These are phyloP conservation scores for Ooceraea biroi DNA, from an alignment of 1,140 invertebrate species.

Conservation along the genomic window DNA sequence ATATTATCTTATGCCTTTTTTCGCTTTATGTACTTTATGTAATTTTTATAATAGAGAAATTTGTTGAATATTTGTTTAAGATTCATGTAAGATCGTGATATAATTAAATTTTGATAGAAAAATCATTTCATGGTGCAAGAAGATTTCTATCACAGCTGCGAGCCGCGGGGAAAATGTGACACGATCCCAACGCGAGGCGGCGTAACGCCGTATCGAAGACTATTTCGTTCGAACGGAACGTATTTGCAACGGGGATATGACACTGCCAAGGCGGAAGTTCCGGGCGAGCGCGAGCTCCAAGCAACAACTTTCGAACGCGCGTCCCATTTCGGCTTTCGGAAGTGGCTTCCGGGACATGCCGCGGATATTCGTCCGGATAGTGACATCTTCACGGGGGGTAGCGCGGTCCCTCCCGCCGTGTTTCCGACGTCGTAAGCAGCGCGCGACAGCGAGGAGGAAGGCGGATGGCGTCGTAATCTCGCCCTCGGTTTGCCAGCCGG, in stretches of 20 bases:
- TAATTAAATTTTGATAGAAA: neutral
- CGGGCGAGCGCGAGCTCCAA: constrained; percentile 34
- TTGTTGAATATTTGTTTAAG: neutral
- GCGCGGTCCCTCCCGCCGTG: constrained; percentile 20
- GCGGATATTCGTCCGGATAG: constrained; percentile 56
- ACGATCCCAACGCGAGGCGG: neutral
- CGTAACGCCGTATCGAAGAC: neutral
- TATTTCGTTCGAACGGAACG: constrained; percentile 20
- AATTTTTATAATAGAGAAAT: no score
- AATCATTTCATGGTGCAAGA: neutral
- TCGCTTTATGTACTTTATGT: no score
- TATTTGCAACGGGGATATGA: constrained; percentile 40
- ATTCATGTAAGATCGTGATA: neutral
- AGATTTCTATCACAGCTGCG: neutral
- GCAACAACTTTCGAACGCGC: constrained; percentile 45
- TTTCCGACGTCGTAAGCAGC: constrained; percentile 63
- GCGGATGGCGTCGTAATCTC: constrained; percentile 68
- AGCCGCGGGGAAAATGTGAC: neutral
- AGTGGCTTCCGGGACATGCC: constrained; percentile 36
- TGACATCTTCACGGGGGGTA: constrained; percentile 65
- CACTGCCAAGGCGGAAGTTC: constrained; percentile 31
- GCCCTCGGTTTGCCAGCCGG: constrained; percentile 58
- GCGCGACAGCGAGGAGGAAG: constrained; percentile 44
- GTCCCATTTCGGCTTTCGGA: constrained; percentile 25
- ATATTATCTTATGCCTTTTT: no score